phyloP scores from a whole-genome alignment of 2,797 vertebrate genomes.

The Chiroxiphia lanceolata region DNA sequence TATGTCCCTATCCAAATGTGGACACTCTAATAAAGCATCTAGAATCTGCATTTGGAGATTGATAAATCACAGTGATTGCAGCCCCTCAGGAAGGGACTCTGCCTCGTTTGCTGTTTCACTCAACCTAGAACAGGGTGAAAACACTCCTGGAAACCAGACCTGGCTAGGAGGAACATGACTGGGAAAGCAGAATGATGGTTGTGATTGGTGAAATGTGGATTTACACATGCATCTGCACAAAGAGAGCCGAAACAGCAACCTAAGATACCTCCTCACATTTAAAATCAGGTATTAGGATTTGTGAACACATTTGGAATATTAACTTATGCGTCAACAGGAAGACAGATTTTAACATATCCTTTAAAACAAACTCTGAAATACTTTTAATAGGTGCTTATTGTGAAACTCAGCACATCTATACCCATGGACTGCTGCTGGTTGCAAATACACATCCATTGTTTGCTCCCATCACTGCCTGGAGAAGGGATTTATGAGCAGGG shows the following conservation, averaged over 20 bases:
- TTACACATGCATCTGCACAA: background rate
- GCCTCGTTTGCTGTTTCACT: background rate
- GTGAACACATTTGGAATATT: background rate
- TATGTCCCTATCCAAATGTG: background rate
- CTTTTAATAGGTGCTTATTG: background rate
- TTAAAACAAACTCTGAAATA: background rate
- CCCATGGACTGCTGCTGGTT: background rate
- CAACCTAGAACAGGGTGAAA: background rate
- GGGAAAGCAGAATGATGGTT: background rate
- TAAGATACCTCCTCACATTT: background rate
- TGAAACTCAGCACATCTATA: background rate
- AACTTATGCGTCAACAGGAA: background rate
- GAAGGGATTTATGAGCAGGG: slow-evolving; percentile 17
- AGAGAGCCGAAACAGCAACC: background rate
- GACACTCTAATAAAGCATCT: background rate
- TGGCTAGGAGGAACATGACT: fast-evolving
- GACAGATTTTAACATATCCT: background rate
- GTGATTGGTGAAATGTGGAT: background rate
- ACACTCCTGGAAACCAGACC: background rate
- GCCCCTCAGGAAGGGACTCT: background rate
- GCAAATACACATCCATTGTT: background rate
- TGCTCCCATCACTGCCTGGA: background rate
- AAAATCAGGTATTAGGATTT: background rate
- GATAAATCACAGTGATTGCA: background rate
- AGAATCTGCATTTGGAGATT: background rate